Base-by-base conservation (phyloP, 2,888 invertebrate genomes). In the Ectobius pallidus region DNA sequence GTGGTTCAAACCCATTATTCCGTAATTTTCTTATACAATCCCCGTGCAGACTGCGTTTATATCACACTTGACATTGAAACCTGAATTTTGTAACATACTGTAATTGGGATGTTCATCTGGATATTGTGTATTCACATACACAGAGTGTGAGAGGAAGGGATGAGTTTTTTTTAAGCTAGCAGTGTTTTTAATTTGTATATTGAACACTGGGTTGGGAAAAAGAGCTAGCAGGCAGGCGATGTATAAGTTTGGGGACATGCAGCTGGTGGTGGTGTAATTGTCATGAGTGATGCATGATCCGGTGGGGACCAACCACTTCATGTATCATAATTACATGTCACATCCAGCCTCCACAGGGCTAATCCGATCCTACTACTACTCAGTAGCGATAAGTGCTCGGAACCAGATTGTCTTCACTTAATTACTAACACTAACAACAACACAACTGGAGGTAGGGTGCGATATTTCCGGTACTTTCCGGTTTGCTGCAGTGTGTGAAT, bases 251-350 rank as follows among this genome's bases (percentile, higher is more conserved):
- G 58, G 32, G 58, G 32, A 30, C 58, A 32, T 30, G 58, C n/a
- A 58, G 58, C 58, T n/a, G 58, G n/a, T 30, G 58, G 52, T 3
- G 16, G 20, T 65, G 65, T 44, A 65, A 65, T 46, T 65, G 65
- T 65, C 65, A 65, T 22, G 65, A 25, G n/a, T 65, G 65, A 65
- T 65, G 16, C 65, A 65, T 46, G 65, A 65, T 44, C 42, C 65
- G 27, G 25, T n/a, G 16, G 65, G 27, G 65, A 46, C 25, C 65
- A n/a, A 16, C 58, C 58, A 65, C 44, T 65, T 65, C 65, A 65
- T 65, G 65, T 44, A 65, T 65, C 65, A 65, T 65, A 44, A 65
- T 65, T 65, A 65, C 46, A 25, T 46, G 65, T 65, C 65, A 65
- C 27, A 18, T 11, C 27, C 65, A 65, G 63, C 11, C 63, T 14